Percentiles rank a stretch among this genome's conserved stretches.
Evolutionary conservation across 2,113 vertebrate species (phyloP).

Genomic region (Bubo bubo): DNA sequence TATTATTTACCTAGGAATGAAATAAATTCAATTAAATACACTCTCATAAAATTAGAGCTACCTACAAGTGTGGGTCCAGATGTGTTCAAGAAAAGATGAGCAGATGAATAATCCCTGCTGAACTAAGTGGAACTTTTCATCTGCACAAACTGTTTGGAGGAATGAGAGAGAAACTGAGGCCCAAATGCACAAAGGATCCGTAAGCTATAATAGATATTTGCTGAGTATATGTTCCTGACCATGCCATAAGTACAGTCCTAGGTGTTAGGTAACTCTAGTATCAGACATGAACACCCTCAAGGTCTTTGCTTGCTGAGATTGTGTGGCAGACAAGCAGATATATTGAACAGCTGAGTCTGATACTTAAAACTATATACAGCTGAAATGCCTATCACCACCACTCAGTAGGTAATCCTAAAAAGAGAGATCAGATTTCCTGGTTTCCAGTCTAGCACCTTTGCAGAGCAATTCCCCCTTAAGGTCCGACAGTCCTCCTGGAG

Average conservation of each 20-base stretch:
- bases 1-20: neutral
- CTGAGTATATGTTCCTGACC: neutral
- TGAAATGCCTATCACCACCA: neutral
- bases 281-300: neutral
- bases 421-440: neutral
- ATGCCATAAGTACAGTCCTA: neutral
- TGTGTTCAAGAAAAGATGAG: neutral
- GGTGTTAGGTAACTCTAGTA: neutral
- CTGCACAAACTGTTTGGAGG: neutral
- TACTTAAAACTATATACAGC: neutral
- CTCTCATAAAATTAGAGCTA: neutral
- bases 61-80: neutral
- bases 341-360: neutral
- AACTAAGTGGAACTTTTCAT: neutral
- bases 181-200: neutral
- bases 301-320: neutral
- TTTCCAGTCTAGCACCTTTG: neutral
- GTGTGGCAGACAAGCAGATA: neutral
- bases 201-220: neutral
- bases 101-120: neutral
- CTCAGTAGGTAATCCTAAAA: neutral
- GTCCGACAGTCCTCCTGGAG: neutral
- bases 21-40: neutral
- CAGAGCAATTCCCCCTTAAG: accelerated
- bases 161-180: neutral